These are phyloP conservation scores for Trissolcus basalis DNA, from an alignment of 1,140 invertebrate species.

Conservation along the genomic window DNA sequence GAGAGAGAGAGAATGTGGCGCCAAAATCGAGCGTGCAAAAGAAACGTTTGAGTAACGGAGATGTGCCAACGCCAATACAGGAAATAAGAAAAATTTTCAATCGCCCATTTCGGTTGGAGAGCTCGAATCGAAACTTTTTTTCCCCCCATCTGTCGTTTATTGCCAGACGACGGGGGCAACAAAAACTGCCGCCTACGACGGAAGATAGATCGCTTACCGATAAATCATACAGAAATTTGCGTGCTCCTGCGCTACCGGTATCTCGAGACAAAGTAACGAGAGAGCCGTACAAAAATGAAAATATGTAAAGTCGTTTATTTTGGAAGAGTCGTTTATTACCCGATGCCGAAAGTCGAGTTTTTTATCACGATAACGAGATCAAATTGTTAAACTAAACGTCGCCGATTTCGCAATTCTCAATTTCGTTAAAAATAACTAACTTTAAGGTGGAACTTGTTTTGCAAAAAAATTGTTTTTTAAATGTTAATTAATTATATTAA, in stretches of 20 bases:
- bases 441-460: too few species aligned
- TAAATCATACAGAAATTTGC: conserved; percentile 47
- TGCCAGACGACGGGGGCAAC: conserved; percentile 7
- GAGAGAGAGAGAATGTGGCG: conserved; percentile 21
- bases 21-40: conserved; percentile 22
- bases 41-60: conserved; percentile 17
- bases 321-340: conserved; percentile 44
- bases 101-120: conserved; percentile 25
- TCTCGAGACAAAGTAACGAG: conserved; percentile 29
- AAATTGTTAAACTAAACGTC: conserved; percentile 4
- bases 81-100: conserved; percentile 32
- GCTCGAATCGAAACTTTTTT: conserved; percentile 19
- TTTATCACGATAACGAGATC: conserved; percentile 35
- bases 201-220: conserved; percentile 46
- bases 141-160: conserved; percentile 27
- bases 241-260: conserved; percentile 30
- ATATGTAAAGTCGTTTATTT: conserved; percentile 55
- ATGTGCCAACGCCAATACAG: conserved; percentile 28
- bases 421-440: too few species aligned
- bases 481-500: too few species aligned
- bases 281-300: conserved; percentile 10
- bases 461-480: too few species aligned
- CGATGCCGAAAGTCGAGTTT: conserved; percentile 44
- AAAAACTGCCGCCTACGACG: conserved; percentile 31
- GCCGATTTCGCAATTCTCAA: neutral